Evolutionary conservation across 2,797 vertebrate species (phyloP), one percentile per base, ranked within the genome.

Genomic region (Sebastes oblongus): DNA sequence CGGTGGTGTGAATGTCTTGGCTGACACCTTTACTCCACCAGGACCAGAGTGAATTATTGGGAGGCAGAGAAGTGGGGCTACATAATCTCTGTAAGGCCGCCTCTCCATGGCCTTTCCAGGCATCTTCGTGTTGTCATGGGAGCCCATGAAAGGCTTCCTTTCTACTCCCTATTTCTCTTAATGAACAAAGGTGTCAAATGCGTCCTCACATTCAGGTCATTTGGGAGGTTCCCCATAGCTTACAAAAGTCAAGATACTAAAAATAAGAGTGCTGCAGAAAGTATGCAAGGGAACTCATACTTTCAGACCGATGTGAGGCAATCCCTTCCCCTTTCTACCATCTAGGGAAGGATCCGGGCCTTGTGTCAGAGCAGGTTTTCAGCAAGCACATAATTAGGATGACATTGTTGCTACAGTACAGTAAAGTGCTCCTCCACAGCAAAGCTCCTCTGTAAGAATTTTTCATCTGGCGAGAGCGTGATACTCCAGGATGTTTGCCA

Each of bases 171-270:
- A 74, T 92, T 92, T 87, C 86, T 94, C 92, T 94, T 96, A 95
- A 96, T 96, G 94, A 96, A 94, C 92, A 90, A 90, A 90, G 86
- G 91, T 95, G 94, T 96, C 94, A 95, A 86, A 91, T 84, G 83
- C 83, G 79, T 92, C 93, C 88, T 92, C 89, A 88, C 78, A 91
- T 91, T 81, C 66, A 66, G 89, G 89, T 89, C 93, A 92, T 92
- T 87, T 90, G 95, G 94, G 94, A 95, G 86, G 89, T 86, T 92
- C 79, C 76, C 86, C 85, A 50, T 65, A 62, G 85, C 74, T 81
- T 80, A 80, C 87, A 91, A 91, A 91, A 92, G 91, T 92, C 83
- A 93, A 81, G 85, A 88, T 88, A 64, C 91, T 95, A 95, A 94
- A 95, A 95, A 95, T 94, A 94, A 82, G 76, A 84, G 76, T 58